Evolutionary conservation across 1,140 invertebrate genomes (phyloP).

Genomic region (Brachionus rotundiformis): DNA sequence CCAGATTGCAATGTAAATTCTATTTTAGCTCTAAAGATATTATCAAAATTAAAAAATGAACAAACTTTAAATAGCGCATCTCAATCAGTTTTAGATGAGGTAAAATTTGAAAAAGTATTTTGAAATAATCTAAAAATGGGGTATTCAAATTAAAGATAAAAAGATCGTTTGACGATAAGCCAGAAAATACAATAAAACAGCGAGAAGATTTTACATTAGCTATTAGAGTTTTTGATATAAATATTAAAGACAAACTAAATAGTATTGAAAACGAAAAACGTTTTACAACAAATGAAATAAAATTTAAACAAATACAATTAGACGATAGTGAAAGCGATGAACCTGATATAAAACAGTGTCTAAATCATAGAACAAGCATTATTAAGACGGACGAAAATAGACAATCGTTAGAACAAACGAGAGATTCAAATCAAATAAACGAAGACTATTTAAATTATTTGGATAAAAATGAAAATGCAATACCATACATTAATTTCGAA

Average conservation of each 20-base stretch:
- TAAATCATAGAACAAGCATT: neutral
- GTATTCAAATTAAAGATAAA: conserved; percentile 25
- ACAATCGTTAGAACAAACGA: neutral
- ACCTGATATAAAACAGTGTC: neutral
- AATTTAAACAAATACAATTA: neutral
- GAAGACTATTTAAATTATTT: neutral
- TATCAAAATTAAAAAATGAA: conserved; percentile 25
- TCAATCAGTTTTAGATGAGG: conserved; percentile 35
- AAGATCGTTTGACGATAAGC: conserved; percentile 25
- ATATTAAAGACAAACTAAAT: neutral
- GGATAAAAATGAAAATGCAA: conserved; percentile 22
- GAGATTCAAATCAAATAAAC: neutral
- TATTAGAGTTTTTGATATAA: neutral
- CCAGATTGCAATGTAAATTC: neutral
- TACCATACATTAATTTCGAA: conserved; percentile 16
- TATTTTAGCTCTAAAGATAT: neutral
- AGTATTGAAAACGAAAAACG: neutral
- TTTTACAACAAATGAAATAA: neutral
- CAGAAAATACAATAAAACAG: neutral
- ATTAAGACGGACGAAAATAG: neutral
- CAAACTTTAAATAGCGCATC: conserved; percentile 39
- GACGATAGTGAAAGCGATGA: neutral
- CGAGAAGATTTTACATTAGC: conserved; percentile 26
- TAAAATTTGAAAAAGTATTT: neutral
- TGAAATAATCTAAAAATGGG: too few relatives aligned